These are phyloP conservation scores for Isoperla grammatica DNA, from an alignment of 2,888 invertebrate genomes.

Conservation along the genomic window DNA sequence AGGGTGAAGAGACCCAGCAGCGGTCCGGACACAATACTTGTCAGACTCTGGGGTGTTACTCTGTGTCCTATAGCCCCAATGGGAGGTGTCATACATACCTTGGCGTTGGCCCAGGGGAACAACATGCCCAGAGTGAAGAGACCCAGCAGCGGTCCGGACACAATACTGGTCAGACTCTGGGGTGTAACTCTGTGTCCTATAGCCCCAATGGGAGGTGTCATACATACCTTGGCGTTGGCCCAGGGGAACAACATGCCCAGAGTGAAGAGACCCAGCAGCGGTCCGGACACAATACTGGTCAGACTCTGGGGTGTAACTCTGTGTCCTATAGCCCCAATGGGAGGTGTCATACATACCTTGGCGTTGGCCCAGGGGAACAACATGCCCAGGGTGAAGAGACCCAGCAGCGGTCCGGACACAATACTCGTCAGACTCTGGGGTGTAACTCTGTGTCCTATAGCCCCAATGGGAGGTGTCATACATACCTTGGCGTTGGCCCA, in stretches of 20 bases:
- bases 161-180: constrained; percentile 60
- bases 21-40: constrained; percentile 66
- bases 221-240: constrained; percentile 59
- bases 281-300: constrained; percentile 65
- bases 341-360: too few species aligned
- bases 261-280: constrained; percentile 63
- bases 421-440: constrained; percentile 60
- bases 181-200: too few species aligned
- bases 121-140: constrained; percentile 67
- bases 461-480: too few species aligned
- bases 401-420: constrained; percentile 64
- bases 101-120: constrained; percentile 61
- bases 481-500: constrained; percentile 60
- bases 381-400: constrained; percentile 65
- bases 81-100: too few species aligned
- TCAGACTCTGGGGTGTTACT: constrained; percentile 55
- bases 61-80: too few species aligned
- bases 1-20: constrained; percentile 64
- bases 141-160: constrained; percentile 64
- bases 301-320: too few species aligned
- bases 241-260: constrained; percentile 65
- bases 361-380: constrained; percentile 64
- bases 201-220: too few species aligned
- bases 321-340: too few species aligned
- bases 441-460: too few species aligned